A percentile compares a stretch with the other conserved stretches of the same genome.
These are phyloP conservation scores for Clarias magur DNA, from an alignment of 2,113 vertebrate species.

Conservation along the genomic window DNA sequence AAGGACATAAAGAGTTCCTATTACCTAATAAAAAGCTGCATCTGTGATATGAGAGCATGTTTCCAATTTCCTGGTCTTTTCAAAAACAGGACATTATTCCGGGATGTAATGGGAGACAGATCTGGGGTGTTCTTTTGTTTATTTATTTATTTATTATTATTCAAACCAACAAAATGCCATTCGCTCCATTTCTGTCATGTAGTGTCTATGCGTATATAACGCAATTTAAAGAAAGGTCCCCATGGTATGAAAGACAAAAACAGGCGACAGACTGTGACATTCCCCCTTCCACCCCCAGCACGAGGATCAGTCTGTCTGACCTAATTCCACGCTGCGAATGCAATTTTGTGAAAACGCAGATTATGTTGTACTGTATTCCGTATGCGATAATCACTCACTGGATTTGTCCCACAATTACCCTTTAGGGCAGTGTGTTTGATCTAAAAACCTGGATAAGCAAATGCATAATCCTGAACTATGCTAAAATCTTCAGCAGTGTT, in stretches of 20 bases:
- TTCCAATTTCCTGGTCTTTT: background rate
- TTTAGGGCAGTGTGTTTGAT: constrained; percentile 46
- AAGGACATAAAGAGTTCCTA: background rate
- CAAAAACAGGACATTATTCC: background rate
- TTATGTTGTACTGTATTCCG: constrained; percentile 48
- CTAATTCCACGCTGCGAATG: constrained; percentile 66
- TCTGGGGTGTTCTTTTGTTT: background rate
- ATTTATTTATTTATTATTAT: too few relatives aligned
- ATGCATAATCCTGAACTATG: background rate
- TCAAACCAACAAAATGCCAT: background rate
- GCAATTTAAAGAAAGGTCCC: background rate
- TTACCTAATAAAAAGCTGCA: background rate
- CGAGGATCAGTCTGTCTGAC: constrained; percentile 65
- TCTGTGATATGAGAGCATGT: background rate
- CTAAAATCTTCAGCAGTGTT: background rate
- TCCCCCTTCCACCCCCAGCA: background rate
- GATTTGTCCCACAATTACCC: constrained; percentile 53
- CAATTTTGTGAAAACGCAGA: constrained; percentile 72
- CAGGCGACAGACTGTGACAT: background rate
- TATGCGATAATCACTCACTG: constrained; percentile 40
- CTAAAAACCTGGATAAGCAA: background rate
- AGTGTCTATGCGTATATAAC: background rate
- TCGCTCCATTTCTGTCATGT: background rate
- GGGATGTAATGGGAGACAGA: background rate
- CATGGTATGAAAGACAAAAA: background rate